Percentiles rank a stretch among this genome's conserved stretches.
These are phyloP conservation scores for Chionis minor DNA, from an alignment of 2,113 vertebrate species.

Conservation along the genomic window DNA sequence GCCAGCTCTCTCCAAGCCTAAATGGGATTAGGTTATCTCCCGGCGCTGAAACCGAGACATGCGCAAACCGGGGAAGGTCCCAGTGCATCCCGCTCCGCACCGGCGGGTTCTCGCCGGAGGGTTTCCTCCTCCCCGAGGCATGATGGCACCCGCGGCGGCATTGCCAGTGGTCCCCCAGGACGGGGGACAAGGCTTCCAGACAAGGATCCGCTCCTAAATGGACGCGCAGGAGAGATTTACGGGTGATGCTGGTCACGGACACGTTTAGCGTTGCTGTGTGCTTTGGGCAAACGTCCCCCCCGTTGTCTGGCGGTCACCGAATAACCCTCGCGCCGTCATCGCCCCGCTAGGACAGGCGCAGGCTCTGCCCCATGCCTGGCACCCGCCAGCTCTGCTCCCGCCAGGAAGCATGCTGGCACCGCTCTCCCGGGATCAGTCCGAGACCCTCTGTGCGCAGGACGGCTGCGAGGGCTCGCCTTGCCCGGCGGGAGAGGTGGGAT, in stretches of 20 bases:
- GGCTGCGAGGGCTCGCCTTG: too few species aligned
- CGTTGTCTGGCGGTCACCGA: rapidly evolving
- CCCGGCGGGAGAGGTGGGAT: background rate
- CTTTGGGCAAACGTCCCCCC: background rate
- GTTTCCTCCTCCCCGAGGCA: background rate
- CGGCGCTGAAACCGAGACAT: background rate
- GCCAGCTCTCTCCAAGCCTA: background rate
- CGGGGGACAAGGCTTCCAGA: background rate
- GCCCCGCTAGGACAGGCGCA: too few species aligned
- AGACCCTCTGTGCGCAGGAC: too few species aligned
- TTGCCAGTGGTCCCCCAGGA: rapidly evolving
- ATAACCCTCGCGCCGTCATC: rapidly evolving
- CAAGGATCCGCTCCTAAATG: background rate
- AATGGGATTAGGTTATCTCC: conserved; percentile 49
- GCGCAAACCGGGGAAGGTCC: background rate
- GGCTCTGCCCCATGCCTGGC: rapidly evolving
- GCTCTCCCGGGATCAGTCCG: background rate
- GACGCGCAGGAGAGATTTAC: rapidly evolving
- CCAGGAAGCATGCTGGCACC: rapidly evolving
- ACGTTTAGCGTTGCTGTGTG: rapidly evolving
- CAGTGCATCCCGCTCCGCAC: background rate
- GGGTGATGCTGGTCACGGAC: rapidly evolving
- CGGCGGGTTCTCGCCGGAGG: rapidly evolving
- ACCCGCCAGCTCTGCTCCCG: background rate
- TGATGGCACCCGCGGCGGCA: rapidly evolving